These are phyloP conservation scores for Periophthalmus magnuspinnatus DNA, from an alignment of 2,797 vertebrate species.

Conservation along the genomic window DNA sequence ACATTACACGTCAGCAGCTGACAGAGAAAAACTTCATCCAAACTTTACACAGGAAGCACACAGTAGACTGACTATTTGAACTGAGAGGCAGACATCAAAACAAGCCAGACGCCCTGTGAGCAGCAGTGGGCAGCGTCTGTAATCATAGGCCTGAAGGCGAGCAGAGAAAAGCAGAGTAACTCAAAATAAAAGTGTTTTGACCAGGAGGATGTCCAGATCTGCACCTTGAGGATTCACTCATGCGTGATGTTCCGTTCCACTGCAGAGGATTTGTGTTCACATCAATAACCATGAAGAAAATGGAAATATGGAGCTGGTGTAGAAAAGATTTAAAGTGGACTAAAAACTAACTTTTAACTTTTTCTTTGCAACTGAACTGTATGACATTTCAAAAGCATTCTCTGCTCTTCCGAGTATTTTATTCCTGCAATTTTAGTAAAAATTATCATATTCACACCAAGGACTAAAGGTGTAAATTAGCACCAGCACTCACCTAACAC, in stretches of 20 bases:
- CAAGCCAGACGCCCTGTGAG: background rate
- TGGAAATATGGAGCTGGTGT: background rate
- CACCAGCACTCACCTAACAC: too few relatives aligned
- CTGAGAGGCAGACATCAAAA: slow-evolving; percentile 15
- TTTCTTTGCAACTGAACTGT: too few relatives aligned
- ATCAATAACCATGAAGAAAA: background rate
- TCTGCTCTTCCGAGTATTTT: too few relatives aligned
- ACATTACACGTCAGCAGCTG: background rate
- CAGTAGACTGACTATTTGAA: slow-evolving; percentile 8
- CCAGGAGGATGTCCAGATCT: background rate
- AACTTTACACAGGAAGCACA: slow-evolving; percentile 4
- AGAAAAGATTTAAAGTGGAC: background rate
- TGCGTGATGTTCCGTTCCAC: background rate
- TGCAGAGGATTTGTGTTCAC: slow-evolving; percentile 3
- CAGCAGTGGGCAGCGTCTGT: background rate
- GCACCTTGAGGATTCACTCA: background rate
- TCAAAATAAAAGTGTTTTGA: background rate
- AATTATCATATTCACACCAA: too few relatives aligned
- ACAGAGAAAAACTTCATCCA: slow-evolving; percentile 9
- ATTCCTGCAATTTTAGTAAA: too few relatives aligned
- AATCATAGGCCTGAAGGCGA: slow-evolving; percentile 6
- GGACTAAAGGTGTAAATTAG: too few relatives aligned
- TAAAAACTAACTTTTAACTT: too few relatives aligned
- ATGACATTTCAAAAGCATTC: too few relatives aligned
- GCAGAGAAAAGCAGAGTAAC: slow-evolving; percentile 10